Conservation (phyloP, 2,797 vertebrate species). For the Rhyacichthys aspro region DNA sequence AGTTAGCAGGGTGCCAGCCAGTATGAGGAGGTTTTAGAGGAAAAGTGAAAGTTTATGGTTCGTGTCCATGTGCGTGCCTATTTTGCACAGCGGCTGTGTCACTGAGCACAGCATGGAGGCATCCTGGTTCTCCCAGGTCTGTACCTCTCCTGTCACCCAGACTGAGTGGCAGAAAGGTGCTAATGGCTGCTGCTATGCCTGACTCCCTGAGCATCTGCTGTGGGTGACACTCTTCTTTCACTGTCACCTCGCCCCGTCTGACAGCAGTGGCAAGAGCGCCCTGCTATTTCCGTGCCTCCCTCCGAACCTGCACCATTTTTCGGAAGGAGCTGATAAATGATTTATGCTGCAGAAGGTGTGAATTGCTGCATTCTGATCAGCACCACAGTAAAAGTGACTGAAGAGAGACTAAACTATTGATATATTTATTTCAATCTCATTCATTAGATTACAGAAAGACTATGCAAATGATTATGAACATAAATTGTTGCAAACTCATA, state of each 20-base stretch:
- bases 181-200: slow-evolving; percentile 79
- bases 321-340: slow-evolving; percentile 62
- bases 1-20: slow-evolving; percentile 20
- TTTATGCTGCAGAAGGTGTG: slow-evolving; percentile 57
- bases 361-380: slow-evolving; percentile 56
- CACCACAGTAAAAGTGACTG: slow-evolving; percentile 13
- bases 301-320: slow-evolving; percentile 60
- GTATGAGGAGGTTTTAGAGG: slow-evolving; percentile 34
- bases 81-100: slow-evolving; percentile 49
- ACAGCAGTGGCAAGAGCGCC: slow-evolving; percentile 54
- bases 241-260: slow-evolving; percentile 70
- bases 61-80: slow-evolving; percentile 25
- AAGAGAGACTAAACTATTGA: slow-evolving; percentile 21
- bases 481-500: slow-evolving; percentile 12
- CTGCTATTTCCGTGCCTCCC: slow-evolving; percentile 66
- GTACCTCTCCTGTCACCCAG: slow-evolving; percentile 69
- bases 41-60: slow-evolving; percentile 58
- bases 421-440: slow-evolving; percentile 10
- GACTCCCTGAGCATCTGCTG: slow-evolving; percentile 82
- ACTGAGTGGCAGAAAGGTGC: slow-evolving; percentile 81
- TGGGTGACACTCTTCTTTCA: slow-evolving; percentile 76
- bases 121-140: slow-evolving; percentile 64
- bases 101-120: slow-evolving; percentile 48
- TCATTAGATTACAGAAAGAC: neutral
- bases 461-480: neutral